A percentile compares a stretch with the other conserved stretches of the same genome.
Evolutionary conservation across 1,140 invertebrate species (phyloP).

Genomic region (Platorchestia sp.): DNA sequence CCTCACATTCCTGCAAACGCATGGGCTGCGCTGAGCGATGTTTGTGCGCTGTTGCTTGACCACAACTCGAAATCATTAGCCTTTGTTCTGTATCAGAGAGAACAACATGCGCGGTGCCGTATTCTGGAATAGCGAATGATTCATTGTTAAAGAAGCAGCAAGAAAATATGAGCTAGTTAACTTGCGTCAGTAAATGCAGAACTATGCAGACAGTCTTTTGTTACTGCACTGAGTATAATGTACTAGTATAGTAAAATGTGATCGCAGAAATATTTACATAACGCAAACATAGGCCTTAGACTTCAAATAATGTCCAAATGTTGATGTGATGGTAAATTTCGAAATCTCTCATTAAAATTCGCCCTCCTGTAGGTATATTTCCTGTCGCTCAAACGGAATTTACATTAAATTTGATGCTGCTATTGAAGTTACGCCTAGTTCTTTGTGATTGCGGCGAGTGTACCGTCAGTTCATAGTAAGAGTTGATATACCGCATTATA

Average conservation of each 20-base stretch:
- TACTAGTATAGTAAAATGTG: too few species aligned
- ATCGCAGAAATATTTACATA: too few species aligned
- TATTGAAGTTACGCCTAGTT: background rate
- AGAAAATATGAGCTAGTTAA: background rate
- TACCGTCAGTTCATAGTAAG: background rate
- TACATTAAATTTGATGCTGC: background rate
- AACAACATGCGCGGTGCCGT: background rate
- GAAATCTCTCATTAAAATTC: too few species aligned
- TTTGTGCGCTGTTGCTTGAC: background rate
- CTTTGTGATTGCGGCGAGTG: background rate
- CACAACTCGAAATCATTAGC: background rate
- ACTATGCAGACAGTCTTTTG: background rate
- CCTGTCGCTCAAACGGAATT: background rate
- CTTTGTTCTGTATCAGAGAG: background rate
- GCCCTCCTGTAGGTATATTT: too few species aligned
- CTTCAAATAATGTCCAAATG: too few species aligned
- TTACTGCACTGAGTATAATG: too few species aligned
- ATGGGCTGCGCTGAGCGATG: background rate
- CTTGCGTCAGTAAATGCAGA: background rate
- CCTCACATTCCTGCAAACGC: background rate
- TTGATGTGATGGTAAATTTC: too few species aligned
- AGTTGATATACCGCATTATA: background rate
- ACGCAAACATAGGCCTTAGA: too few species aligned
- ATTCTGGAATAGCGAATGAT: background rate
- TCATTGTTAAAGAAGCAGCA: too few species aligned